phyloP scores from a whole-genome alignment of 2,113 vertebrate species.

The Penelope pileata region DNA sequence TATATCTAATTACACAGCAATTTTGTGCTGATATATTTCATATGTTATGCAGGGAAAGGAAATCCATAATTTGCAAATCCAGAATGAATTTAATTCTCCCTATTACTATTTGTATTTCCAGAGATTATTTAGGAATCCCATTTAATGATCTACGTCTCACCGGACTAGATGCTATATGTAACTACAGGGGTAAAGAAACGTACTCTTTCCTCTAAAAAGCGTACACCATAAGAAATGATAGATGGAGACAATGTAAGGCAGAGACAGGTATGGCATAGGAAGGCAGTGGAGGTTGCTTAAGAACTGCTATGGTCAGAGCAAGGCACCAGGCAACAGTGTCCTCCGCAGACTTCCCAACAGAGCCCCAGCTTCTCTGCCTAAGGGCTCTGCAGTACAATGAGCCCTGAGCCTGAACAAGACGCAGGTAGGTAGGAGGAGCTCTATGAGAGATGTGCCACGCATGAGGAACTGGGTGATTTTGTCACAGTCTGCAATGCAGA shows the following conservation, averaged over 20 bases:
- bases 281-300: not conserved
- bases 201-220: not conserved
- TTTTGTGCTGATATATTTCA: not conserved
- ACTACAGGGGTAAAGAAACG: not conserved
- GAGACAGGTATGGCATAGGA: not conserved
- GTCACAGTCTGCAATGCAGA: not conserved
- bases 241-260: fast-evolving
- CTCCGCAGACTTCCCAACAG: not conserved
- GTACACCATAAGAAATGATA: not conserved
- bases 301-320: not conserved
- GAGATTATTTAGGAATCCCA: not conserved
- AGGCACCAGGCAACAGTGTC: fast-evolving
- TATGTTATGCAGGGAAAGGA: not conserved
- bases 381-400: not conserved
- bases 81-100: not conserved
- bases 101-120: not conserved
- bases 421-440: not conserved
- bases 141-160: not conserved
- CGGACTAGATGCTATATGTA: not conserved
- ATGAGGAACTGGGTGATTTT: not conserved
- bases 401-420: not conserved
- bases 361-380: not conserved
- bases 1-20: not conserved
- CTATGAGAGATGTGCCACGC: not conserved
- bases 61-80: not conserved